These are phyloP conservation scores for Lycocorax pyrrhopterus DNA, from an alignment of 2,113 vertebrate species.

Conservation along the genomic window DNA sequence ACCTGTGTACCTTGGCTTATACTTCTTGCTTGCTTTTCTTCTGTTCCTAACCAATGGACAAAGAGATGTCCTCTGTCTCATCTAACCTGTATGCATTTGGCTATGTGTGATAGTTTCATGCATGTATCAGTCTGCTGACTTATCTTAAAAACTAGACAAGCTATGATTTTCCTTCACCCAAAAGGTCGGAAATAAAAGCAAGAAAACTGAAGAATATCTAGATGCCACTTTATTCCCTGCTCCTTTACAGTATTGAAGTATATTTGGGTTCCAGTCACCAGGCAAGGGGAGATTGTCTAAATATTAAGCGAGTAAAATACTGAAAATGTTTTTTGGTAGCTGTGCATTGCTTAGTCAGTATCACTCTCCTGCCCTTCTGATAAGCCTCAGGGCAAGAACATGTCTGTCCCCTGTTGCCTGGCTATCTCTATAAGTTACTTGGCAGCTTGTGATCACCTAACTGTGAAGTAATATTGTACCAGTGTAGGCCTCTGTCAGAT, in stretches of 20 bases:
- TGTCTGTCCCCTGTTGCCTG: background rate
- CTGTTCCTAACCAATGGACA: background rate
- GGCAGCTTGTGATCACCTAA: slow-evolving; percentile 2
- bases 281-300: background rate
- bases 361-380: background rate
- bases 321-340: background rate
- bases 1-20: background rate
- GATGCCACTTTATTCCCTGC: background rate
- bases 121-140: background rate
- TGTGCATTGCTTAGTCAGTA: background rate
- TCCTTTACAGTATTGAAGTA: background rate
- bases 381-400: background rate
- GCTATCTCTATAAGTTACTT: background rate
- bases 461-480: slow-evolving; percentile 10
- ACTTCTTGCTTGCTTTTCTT: background rate
- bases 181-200: background rate
- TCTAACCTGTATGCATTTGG: background rate
- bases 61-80: background rate
- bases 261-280: background rate
- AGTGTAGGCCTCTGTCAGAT: background rate
- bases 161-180: background rate
- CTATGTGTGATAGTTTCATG: background rate
- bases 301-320: background rate
- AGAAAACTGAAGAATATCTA: background rate
- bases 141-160: background rate